These are phyloP conservation scores for Prorops nasuta DNA, from an alignment of 1,140 invertebrate species.

Conservation along the genomic window DNA sequence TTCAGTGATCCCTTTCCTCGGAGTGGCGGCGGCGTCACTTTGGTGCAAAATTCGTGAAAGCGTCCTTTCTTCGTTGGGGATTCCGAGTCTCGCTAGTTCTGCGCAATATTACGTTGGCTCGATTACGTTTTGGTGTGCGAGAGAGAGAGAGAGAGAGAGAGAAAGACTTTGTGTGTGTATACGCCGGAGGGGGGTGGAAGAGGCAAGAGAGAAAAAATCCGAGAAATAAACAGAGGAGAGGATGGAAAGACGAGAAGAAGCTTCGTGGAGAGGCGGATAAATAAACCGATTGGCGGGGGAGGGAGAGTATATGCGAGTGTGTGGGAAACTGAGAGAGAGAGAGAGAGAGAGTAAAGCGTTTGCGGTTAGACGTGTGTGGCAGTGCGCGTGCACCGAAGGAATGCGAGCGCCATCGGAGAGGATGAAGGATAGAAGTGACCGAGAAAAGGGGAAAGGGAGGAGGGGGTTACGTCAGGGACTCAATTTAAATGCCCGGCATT, in stretches of 20 bases:
- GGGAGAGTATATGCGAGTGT: slow-evolving; percentile 17
- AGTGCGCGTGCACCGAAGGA: too few species aligned
- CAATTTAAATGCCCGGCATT: slow-evolving; percentile 40
- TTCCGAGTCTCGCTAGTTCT: slow-evolving; percentile 12
- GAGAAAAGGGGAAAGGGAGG: background rate
- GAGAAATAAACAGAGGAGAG: background rate
- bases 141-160: background rate
- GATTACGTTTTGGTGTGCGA: slow-evolving; percentile 13
- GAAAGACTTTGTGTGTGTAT: slow-evolving; percentile 15
- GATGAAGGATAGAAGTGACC: background rate
- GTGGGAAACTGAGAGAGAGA: slow-evolving; percentile 13
- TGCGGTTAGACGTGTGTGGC: too few species aligned
- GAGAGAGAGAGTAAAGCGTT: background rate
- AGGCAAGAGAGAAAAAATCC: slow-evolving; percentile 3
- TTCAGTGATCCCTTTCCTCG: too few species aligned
- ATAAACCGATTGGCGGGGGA: slow-evolving; percentile 1
- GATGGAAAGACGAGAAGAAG: slow-evolving; percentile 6
- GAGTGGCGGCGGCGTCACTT: too few species aligned
- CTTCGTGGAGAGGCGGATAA: slow-evolving; percentile 4
- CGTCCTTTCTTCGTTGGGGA: slow-evolving; percentile 28
- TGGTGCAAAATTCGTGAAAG: slow-evolving; percentile 25
- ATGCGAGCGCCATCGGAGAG: slow-evolving; percentile 19
- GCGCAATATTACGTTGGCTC: slow-evolving; percentile 26
- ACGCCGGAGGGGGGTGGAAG: slow-evolving; percentile 12
- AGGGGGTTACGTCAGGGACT: slow-evolving; percentile 22